Base-by-base conservation (phyloP, 2,113 vertebrate genomes). In the Gymnocephalus cernua region DNA sequence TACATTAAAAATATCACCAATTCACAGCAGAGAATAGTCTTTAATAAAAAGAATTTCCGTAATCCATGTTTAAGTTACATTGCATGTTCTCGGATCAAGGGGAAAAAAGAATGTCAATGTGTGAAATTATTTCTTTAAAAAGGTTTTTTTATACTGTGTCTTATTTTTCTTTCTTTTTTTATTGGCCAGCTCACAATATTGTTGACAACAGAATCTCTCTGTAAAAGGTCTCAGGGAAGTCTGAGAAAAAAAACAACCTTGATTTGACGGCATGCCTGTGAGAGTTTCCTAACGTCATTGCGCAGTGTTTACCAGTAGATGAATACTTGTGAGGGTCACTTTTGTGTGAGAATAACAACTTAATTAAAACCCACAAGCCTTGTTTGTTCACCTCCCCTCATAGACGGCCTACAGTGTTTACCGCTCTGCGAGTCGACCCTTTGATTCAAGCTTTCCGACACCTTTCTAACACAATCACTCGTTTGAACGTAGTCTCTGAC, bases 401-500 rank as follows among this genome's bases (percentile, higher is more conserved):
- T 9, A 51, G 61, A 73, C 19, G 29, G 64, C 27, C 32, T 79
- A 35, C 72, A 29, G 19, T 78, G 73, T 88, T 84, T 80, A 73
- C 72, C 58, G 13, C 50, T 47, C 64, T 6, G 41, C 0, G 0
- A 62, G 54, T 19, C 58, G 19, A 74, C 59, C 65, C 74, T 87
- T 86, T 75, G 67, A 86, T 84, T 86, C 71, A 62, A 81, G 83
- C 78, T 87, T 81, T 56, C 63, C 15, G 6, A 64, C 83, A 70
- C 38, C 59, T 57, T 66, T 74, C 66, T 0, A 47, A 47, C 58
- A 80, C 74, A 64, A 86, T 83, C 45, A 5, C 23, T 72, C 35
- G 21, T 85, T 80, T 82, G 32, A 84, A 72, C 69, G 7, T 3
- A 44, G 77, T 50, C 73, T 80, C 47, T 4, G n/a, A 64, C 82